Evolutionary conservation across 2,888 invertebrate genomes (phyloP).

Genomic region (Nephrocerus scutellatus): DNA sequence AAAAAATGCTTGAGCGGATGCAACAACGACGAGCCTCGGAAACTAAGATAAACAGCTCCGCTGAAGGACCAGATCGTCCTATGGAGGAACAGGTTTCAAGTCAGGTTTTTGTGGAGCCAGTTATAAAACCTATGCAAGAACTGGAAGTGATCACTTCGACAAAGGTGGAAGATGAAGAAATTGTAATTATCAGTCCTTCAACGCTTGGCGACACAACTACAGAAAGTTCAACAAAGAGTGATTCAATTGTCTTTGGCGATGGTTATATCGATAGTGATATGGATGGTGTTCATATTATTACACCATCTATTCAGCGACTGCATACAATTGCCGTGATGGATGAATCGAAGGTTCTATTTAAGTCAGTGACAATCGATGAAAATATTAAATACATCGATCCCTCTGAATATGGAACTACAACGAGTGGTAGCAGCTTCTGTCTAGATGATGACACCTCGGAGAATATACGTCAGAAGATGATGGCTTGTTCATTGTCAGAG

Average conservation of each 20-base stretch:
- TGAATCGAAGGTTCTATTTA: conserved; percentile 26
- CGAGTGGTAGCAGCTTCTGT: conserved; percentile 27
- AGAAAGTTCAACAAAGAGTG: conserved; percentile 37
- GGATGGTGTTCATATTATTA: conserved; percentile 14
- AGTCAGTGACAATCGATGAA: conserved; percentile 33
- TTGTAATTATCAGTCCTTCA: conserved; percentile 29
- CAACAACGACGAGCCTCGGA: conserved; percentile 30
- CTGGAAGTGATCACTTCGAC: conserved; percentile 26
- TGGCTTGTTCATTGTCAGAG: conserved; percentile 42
- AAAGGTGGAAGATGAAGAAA: conserved; percentile 33
- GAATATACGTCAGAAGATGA: conserved; percentile 39
- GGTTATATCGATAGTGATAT: conserved; percentile 9
- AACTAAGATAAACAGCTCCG: conserved; percentile 14
- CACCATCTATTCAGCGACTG: conserved; percentile 27
- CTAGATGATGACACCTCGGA: conserved; percentile 34
- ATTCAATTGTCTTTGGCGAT: conserved; percentile 32
- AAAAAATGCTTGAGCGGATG: conserved; percentile 34
- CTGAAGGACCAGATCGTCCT: conserved; percentile 8
- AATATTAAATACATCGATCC: conserved; percentile 25
- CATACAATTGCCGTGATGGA: conserved; percentile 30
- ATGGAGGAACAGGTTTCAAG: conserved; percentile 12
- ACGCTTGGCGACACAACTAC: conserved; percentile 30
- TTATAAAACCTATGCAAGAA: conserved; percentile 28
- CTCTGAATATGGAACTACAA: conserved; percentile 19
- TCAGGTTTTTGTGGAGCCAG: conserved; percentile 29